Conservation (phyloP, 2,888 invertebrate species). For the Leucophenga maculata region DNA sequence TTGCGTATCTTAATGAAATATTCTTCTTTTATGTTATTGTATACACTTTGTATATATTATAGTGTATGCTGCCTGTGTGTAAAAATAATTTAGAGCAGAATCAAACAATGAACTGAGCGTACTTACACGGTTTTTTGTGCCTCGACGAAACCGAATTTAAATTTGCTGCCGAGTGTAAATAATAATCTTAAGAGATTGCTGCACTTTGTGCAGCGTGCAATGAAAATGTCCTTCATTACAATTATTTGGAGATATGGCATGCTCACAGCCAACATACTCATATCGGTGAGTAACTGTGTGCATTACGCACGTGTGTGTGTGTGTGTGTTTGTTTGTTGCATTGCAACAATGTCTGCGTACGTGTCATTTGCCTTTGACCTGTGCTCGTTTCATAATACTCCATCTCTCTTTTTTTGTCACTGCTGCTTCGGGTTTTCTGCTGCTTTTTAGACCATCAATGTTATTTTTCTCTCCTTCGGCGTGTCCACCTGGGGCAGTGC, state of each 20-base stretch:
- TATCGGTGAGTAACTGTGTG: slow-evolving; percentile 58
- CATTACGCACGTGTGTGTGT: too few relatives aligned
- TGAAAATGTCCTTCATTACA: slow-evolving; percentile 55
- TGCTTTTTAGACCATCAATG: slow-evolving; percentile 46
- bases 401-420: background rate
- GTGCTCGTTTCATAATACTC: background rate
- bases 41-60: background rate
- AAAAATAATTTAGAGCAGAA: slow-evolving; percentile 3
- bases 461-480: slow-evolving; percentile 59
- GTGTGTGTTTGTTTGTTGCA: background rate
- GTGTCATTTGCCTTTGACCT: too few relatives aligned
- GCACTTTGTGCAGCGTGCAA: background rate
- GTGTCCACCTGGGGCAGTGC: slow-evolving; percentile 63
- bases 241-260: slow-evolving; percentile 66
- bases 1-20: background rate
- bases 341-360: background rate
- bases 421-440: too few relatives aligned
- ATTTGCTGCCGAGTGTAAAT: background rate
- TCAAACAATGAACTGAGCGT: background rate
- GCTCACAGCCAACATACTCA: slow-evolving; percentile 57
- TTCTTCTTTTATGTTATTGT: background rate
- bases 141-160: background rate
- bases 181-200: background rate
- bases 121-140: background rate
- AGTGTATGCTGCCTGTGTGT: background rate